Conservation (phyloP, 2,888 invertebrate species). For the Hipparchia sbordonii region DNA sequence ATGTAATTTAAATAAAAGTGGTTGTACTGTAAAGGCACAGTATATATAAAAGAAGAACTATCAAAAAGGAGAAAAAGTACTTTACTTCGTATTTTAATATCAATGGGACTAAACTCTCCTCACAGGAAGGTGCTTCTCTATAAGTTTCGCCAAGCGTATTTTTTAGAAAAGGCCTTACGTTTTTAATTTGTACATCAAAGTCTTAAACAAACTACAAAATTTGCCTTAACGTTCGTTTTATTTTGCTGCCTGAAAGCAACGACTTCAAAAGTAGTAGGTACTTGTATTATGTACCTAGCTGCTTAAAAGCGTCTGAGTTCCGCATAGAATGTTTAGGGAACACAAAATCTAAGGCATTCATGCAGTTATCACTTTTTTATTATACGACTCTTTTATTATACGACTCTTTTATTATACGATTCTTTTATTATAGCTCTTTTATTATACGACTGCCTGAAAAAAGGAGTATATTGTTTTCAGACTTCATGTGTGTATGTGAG, state of each 20-base stretch:
- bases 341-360: background rate
- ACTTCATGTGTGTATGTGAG: too few relatives aligned
- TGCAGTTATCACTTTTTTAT: background rate
- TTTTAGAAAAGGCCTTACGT: constrained; percentile 3
- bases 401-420: too few relatives aligned
- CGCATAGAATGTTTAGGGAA: background rate
- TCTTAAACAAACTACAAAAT: background rate
- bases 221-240: background rate
- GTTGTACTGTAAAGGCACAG: too few relatives aligned
- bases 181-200: constrained; percentile 7
- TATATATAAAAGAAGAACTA: too few relatives aligned
- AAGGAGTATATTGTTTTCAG: too few relatives aligned
- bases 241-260: background rate
- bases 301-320: background rate
- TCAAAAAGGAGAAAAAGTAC: background rate
- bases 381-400: too few relatives aligned
- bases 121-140: background rate
- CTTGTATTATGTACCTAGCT: background rate
- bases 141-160: background rate
- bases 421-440: too few relatives aligned
- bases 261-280: too few relatives aligned
- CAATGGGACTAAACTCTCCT: background rate
- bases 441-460: too few relatives aligned
- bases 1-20: too few relatives aligned
- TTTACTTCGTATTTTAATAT: background rate